A percentile compares a stretch with the other conserved stretches of the same genome.
Evolutionary conservation across 2,888 invertebrate genomes (phyloP).

Genomic region (Lepidocyrtinus sp.): DNA sequence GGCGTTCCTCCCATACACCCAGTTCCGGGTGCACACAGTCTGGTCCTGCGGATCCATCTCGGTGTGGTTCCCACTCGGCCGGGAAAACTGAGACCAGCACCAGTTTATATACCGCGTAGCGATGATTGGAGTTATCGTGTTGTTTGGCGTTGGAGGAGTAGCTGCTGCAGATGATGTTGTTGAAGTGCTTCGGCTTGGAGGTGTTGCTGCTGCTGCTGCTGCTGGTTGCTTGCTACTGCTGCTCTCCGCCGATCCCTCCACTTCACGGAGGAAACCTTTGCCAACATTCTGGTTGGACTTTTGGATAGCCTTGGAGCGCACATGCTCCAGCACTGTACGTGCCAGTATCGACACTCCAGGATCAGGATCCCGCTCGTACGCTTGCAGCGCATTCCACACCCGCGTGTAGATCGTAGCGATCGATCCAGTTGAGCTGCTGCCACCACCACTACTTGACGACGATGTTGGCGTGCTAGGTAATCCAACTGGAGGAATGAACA

Average conservation of each 20-base stretch:
- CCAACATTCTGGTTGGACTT: not conserved
- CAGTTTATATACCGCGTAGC: conserved; percentile 69
- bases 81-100: conserved; percentile 69
- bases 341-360: conserved; percentile 87
- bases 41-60: conserved; percentile 31
- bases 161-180: not conserved
- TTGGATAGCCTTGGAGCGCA: conserved; percentile 72
- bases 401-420: conserved; percentile 86
- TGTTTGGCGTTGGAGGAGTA: conserved; percentile 12
- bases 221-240: not conserved
- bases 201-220: no score
- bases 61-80: conserved; percentile 47
- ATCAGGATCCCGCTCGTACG: conserved; percentile 89
- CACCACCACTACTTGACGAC: conserved; percentile 71
- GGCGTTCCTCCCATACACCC: conserved; percentile 79
- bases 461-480: conserved; percentile 72
- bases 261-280: not conserved
- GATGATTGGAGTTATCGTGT: conserved; percentile 63
- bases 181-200: not conserved
- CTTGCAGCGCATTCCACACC: conserved; percentile 87
- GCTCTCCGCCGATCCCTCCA: conserved; percentile 25
- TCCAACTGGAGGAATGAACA: conserved; percentile 69
- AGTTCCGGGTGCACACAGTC: conserved; percentile 47
- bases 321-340: conserved; percentile 82
- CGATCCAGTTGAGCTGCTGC: conserved; percentile 73